A percentile compares a stretch with the other conserved stretches of the same genome.
These are phyloP conservation scores for Sebastes kiyomatsui DNA, from an alignment of 2,797 vertebrate genomes.

Conservation along the genomic window DNA sequence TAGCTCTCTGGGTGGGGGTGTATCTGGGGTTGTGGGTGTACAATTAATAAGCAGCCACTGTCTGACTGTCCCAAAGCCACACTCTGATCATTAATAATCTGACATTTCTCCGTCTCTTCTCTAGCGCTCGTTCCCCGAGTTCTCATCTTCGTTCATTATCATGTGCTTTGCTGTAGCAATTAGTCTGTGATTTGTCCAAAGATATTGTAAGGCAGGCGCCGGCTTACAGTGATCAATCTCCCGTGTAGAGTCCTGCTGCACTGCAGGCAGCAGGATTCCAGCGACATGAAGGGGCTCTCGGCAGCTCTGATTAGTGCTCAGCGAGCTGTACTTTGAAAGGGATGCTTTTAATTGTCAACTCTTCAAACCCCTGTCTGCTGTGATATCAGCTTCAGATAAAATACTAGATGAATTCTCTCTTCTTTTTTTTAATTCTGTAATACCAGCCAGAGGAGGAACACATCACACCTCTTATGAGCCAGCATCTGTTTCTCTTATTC, in stretches of 20 bases:
- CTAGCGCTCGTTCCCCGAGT: not conserved
- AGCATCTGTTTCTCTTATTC: not conserved
- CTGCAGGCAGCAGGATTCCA: conserved; percentile 10
- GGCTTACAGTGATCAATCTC: conserved; percentile 28
- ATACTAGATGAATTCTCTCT: not conserved
- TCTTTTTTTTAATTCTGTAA: not conserved
- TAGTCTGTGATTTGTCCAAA: conserved; percentile 56
- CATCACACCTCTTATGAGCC: not conserved
- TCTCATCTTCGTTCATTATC: conserved; percentile 38
- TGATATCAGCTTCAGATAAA: conserved; percentile 39
- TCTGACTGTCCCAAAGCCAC: conserved; percentile 25
- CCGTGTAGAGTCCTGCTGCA: not conserved
- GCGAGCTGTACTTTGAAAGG: conserved; percentile 44
- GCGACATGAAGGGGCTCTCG: conserved; percentile 32
- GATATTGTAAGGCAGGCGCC: conserved; percentile 14
- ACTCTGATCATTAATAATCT: conserved; percentile 52
- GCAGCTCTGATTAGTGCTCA: conserved; percentile 40
- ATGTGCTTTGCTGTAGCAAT: conserved; percentile 30
- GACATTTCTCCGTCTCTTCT: conserved; percentile 6
- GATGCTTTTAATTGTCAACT: conserved; percentile 54
- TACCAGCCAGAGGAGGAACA: not conserved
- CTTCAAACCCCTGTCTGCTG: conserved; percentile 22
- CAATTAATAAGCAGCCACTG: conserved; percentile 34
- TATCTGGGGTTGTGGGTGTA: not conserved
- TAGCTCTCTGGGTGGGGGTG: not conserved